Conservation (phyloP, 2,888 invertebrate species). For the Sceliomorpha sp. region DNA sequence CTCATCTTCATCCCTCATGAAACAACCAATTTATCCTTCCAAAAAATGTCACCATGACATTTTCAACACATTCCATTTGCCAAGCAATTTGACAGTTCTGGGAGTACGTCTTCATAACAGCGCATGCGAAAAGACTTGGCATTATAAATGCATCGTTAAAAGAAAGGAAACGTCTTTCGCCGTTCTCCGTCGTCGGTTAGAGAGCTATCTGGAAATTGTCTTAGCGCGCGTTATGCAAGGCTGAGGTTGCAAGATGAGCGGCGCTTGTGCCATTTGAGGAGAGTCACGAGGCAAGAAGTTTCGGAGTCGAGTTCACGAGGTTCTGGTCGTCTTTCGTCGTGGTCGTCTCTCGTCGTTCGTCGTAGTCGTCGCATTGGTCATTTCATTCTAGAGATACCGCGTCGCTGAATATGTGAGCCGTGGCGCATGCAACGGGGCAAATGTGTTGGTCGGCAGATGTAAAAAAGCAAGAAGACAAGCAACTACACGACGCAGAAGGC, state of each 20-base stretch:
- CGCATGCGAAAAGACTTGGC: conserved; percentile 10
- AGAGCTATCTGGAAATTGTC: conserved; percentile 28
- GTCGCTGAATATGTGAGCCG: conserved; percentile 56
- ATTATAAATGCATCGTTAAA: conserved; percentile 25
- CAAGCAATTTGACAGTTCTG: conserved; percentile 28
- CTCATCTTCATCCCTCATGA: no score
- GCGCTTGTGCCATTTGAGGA: conserved; percentile 56
- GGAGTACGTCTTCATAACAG: conserved; percentile 24
- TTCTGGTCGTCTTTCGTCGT: conserved; percentile 45
- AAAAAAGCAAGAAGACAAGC: conserved; percentile 70
- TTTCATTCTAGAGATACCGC: conserved; percentile 58
- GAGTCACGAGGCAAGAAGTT: conserved; percentile 65
- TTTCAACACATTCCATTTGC: conserved; percentile 27
- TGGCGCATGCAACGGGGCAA: conserved; percentile 45
- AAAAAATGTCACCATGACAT: no score
- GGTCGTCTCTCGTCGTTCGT: conserved; percentile 46
- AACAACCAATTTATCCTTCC: no score
- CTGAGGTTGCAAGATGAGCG: conserved; percentile 38
- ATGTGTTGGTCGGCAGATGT: conserved; percentile 53
- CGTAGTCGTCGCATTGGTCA: conserved; percentile 58
- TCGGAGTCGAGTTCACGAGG: conserved; percentile 60
- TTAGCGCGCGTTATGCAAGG: conserved; percentile 47
- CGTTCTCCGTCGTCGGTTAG: conserved; percentile 15
- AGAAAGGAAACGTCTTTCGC: conserved; percentile 11
- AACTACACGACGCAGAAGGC: conserved; percentile 70